phyloP scores from a whole-genome alignment of 2,888 invertebrate genomes.

The Heliconius aoede region DNA sequence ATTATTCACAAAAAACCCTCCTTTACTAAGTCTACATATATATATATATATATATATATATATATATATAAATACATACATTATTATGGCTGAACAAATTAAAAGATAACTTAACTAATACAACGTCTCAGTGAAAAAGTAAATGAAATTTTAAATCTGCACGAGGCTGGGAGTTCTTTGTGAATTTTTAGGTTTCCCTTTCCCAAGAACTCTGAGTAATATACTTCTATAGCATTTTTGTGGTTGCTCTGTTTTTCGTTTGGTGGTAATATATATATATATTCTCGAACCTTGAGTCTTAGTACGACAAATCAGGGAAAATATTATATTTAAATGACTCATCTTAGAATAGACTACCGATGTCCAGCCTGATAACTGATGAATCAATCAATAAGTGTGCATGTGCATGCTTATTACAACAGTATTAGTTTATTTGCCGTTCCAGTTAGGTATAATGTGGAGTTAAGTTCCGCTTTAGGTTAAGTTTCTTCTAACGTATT shows the following conservation, averaged over 20 bases:
- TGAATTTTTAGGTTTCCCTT: slow-evolving; percentile 52
- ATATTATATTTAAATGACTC: too few species aligned
- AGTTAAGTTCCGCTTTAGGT: too few species aligned
- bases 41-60: too few species aligned
- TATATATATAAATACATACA: too few species aligned
- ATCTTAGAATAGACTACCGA: too few species aligned
- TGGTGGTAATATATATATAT: neutral
- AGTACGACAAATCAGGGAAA: neutral
- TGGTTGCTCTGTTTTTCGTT: neutral
- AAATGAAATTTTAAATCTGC: slow-evolving; percentile 1
- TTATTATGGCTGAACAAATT: neutral
- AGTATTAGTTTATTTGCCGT: too few species aligned
- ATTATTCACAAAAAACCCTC: neutral
- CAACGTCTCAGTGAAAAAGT: neutral
- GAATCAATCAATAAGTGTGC: too few species aligned
- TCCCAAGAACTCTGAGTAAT: slow-evolving; percentile 45
- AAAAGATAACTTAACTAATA: neutral
- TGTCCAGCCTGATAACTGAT: too few species aligned
- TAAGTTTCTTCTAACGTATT: too few species aligned
- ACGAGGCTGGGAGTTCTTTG: slow-evolving; percentile 47
- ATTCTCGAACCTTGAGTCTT: neutral
- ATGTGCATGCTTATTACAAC: too few species aligned
- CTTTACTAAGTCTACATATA: too few species aligned
- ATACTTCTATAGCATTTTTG: slow-evolving; percentile 4
- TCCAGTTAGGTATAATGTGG: too few species aligned